Percentiles rank a stretch among this genome's conserved stretches.
phyloP scores from a whole-genome alignment of 2,113 vertebrate genomes.

The Sebastes fasciatus region DNA sequence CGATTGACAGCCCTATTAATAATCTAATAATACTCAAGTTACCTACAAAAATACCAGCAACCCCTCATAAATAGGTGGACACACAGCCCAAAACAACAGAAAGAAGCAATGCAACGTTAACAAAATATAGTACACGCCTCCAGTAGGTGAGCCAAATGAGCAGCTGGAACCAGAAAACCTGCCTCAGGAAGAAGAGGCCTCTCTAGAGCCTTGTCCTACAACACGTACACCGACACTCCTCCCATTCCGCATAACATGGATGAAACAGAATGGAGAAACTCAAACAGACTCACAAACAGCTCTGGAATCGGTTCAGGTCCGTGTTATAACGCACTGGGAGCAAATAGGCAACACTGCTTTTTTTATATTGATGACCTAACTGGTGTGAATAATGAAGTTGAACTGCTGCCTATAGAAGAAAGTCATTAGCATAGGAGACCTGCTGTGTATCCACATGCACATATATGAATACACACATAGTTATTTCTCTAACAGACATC shows the following conservation, averaged over 20 bases:
- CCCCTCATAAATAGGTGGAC: background rate
- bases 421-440: slow-evolving; percentile 38
- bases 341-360: slow-evolving; percentile 44
- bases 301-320: slow-evolving; percentile 19
- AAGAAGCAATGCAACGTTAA: background rate
- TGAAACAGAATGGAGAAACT: slow-evolving; percentile 52
- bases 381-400: slow-evolving; percentile 66
- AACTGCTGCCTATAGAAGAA: slow-evolving; percentile 23
- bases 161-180: background rate
- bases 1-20: too few relatives aligned
- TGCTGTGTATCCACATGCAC: slow-evolving; percentile 2
- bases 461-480: background rate
- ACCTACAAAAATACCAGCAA: background rate
- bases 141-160: background rate
- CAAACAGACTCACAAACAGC: slow-evolving; percentile 21
- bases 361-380: slow-evolving; percentile 34
- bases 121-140: background rate
- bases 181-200: background rate
- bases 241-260: background rate
- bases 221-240: background rate
- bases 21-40: background rate
- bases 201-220: slow-evolving; percentile 40
- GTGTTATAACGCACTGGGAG: slow-evolving; percentile 4
- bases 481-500: background rate
- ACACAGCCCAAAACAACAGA: too few relatives aligned